Percentiles rank a stretch among this genome's conserved stretches.
Conservation (phyloP, 1,140 invertebrate species). For the Drosophila seguyi region DNA sequence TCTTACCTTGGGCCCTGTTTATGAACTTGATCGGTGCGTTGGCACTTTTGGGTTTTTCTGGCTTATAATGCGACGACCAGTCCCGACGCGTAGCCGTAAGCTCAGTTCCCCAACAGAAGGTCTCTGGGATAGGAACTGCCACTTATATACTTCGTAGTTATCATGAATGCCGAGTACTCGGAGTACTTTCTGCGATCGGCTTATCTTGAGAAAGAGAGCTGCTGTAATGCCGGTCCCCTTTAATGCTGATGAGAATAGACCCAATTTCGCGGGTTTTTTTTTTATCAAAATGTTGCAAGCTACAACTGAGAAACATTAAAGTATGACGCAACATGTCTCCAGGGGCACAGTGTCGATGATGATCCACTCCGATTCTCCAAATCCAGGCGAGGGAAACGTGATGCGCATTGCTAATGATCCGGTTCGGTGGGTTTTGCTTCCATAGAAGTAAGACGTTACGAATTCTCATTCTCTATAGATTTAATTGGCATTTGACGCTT, state of each 20-base stretch:
- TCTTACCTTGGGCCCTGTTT: slow-evolving; percentile 48
- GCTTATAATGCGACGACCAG: slow-evolving; percentile 13
- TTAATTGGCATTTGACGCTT: slow-evolving; percentile 57
- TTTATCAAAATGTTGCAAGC: slow-evolving; percentile 25
- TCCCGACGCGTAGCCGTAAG: slow-evolving; percentile 22
- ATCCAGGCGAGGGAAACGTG: slow-evolving; percentile 43
- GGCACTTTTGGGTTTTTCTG: slow-evolving; percentile 63
- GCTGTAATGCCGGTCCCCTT: slow-evolving; percentile 61
- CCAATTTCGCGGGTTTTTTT: slow-evolving; percentile 35
- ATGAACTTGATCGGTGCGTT: slow-evolving; percentile 46
- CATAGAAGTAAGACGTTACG: slow-evolving; percentile 59
- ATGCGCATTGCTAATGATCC: slow-evolving; percentile 67
- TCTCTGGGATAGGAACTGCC: background rate
- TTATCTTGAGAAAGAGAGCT: slow-evolving; percentile 38
- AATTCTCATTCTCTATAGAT: slow-evolving; percentile 43
- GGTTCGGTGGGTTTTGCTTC: slow-evolving; percentile 67
- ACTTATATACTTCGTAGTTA: slow-evolving; percentile 33
- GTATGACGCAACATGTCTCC: slow-evolving; percentile 25
- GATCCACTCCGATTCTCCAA: slow-evolving; percentile 17
- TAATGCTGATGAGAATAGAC: slow-evolving; percentile 64
- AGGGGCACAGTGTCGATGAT: slow-evolving; percentile 23
- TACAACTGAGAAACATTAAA: background rate
- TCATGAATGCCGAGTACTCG: slow-evolving; percentile 5
- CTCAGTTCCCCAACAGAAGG: slow-evolving; percentile 15
- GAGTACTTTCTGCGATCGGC: slow-evolving; percentile 10